Percentiles rank a stretch among this genome's conserved stretches.
phyloP scores from a whole-genome alignment of 2,797 vertebrate genomes.

The Cirrhinus molitorella region DNA sequence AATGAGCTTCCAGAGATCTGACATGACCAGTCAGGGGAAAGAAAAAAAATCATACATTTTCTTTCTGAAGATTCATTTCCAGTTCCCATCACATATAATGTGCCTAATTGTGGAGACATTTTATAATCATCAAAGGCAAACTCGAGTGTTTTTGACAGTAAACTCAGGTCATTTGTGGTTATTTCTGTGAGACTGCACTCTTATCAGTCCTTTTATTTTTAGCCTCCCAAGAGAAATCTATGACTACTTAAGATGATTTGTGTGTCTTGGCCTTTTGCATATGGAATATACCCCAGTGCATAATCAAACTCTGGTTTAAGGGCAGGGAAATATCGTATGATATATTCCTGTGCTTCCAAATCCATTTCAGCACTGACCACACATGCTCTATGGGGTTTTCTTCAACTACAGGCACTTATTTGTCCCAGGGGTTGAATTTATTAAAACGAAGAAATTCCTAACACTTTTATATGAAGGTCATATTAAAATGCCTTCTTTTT shows the following conservation, averaged over 20 bases:
- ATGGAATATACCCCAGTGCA: constrained; percentile 59
- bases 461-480: not conserved
- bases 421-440: not conserved
- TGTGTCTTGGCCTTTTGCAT: constrained; percentile 64
- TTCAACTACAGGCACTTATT: not conserved
- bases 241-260: constrained; percentile 63
- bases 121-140: not conserved
- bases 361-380: not conserved
- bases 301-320: constrained; percentile 63
- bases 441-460: not conserved
- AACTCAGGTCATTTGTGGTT: constrained; percentile 67
- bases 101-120: constrained; percentile 16
- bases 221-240: constrained; percentile 63
- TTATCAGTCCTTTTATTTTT: constrained; percentile 73
- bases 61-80: not conserved
- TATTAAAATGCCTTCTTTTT: not conserved
- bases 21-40: not conserved
- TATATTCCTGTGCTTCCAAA: not conserved
- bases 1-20: not conserved
- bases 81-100: not conserved
- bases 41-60: not conserved
- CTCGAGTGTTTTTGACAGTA: constrained; percentile 27
- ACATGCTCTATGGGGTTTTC: not conserved
- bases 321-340: constrained; percentile 35
- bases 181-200: constrained; percentile 71